These are phyloP conservation scores for Sebastes kiyomatsui DNA, from an alignment of 2,797 vertebrate genomes.

Conservation along the genomic window DNA sequence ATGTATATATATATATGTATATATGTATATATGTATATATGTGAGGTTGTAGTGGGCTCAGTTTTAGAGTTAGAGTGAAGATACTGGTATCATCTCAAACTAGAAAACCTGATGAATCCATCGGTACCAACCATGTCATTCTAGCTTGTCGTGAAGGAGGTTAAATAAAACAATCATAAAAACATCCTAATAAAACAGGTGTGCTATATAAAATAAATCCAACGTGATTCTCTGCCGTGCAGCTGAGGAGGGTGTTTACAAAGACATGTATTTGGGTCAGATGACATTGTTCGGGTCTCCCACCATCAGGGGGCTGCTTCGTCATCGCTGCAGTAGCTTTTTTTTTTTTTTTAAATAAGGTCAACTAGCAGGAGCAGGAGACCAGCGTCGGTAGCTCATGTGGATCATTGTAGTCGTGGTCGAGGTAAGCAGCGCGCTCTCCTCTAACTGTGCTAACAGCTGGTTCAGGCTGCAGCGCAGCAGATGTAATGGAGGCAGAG, in stretches of 20 bases:
- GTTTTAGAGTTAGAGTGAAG: no score
- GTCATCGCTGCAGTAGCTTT: constrained; percentile 2
- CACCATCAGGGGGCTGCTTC: background rate
- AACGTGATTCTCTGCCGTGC: no score
- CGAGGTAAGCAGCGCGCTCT: background rate
- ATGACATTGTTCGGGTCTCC: constrained; percentile 8
- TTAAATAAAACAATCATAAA: no score
- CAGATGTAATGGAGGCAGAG: constrained; percentile 19
- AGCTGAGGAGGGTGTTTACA: no score
- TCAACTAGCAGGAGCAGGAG: background rate
- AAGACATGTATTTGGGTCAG: constrained; percentile 25
- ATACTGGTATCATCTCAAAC: no score
- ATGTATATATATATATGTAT: rapidly evolving
- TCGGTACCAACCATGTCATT: no score
- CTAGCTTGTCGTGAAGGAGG: no score
- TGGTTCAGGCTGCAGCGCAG: background rate
- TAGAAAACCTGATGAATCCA: no score
- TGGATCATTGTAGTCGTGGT: background rate
- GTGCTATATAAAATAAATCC: background rate
- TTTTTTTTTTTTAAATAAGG: background rate
- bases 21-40: background rate
- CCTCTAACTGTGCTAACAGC: constrained; percentile 19
- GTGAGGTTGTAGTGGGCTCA: no score
- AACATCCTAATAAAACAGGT: no score
- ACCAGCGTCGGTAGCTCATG: background rate